Base-by-base conservation (phyloP, 30 jellyfish, hydroid and myxozoan species). In the Rhopilema esculentum region DNA sequence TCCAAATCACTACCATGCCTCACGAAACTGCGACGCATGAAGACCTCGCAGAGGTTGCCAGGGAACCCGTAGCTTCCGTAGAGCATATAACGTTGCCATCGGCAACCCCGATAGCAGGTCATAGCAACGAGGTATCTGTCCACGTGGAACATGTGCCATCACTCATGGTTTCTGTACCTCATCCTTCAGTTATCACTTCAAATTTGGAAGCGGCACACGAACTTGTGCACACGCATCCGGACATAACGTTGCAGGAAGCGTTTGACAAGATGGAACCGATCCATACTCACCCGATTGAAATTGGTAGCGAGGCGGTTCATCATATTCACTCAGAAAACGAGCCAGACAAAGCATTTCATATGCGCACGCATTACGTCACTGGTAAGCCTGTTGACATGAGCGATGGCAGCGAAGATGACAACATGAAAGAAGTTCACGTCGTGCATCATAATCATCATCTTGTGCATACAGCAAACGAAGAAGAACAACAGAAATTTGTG, bases 401-500 rank as follows among this genome's bases (percentile, higher is more conserved):
- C 31, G 88, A 78, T 21, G 57, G 12, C 57, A 12, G 57, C 12
- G 96, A 79, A 24, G 76, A 71, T 27, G 62, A 49, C 48, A 50
- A 65, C 62, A 22, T 75, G 85, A 66, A 69, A 23, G 96, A 87
- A 69, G 93, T 88, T 29, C 91, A 79, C 78, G 97, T 93, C 33
- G 92, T 88, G 31, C 96, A 84, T 72, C 98, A 93, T 89, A 87
- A 90, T 72, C 98, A 93, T 78, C 98, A 93, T 72, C 85, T 93
- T 21, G 92, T 93, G 21, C 92, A 85, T 27, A 91, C 95, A 7
- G 82, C 91, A n/a, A 82, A 84, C 50, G 98, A 88, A 57, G 88
- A 52, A 2, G 98, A 93, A 49, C 88, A 87, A 73, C 91, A 88
- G 66, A 89, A 93, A 61, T 87, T 93, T 49, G 94, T 88, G 30